Base-by-base conservation (phyloP, 30 jellyfish, hydroid and myxozoan species). In the Pseudorhiza aurosa region DNA sequence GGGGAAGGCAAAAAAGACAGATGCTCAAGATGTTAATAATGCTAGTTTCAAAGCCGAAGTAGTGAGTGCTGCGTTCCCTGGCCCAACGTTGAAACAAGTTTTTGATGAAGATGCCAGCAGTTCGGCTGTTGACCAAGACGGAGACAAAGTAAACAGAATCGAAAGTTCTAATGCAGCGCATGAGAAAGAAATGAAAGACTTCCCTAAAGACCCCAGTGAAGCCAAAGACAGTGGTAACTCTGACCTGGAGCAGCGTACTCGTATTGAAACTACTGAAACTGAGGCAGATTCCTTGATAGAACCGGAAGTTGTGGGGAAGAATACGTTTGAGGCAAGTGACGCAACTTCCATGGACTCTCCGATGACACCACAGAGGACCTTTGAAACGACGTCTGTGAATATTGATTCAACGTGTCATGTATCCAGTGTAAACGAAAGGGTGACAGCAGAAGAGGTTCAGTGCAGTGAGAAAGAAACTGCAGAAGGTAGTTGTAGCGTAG, bases 281-380 rank as follows among this genome's bases (percentile, higher is more conserved):
- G 30, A 59, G 27, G 29, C 51, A 1, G 60, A 64, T 6, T 29
- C 86, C n/a, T 9, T 12, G 5, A 4, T 57, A 24, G 45, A 33
- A 2, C 44, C 55, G 14, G 86, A 73, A 37, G 12, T 21, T 29
- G 12, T 73, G 4, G 86, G 65, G 6, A 42, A 53, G 64, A 27
- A 24, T 19, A 46, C 86, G 8, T 39, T 73, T 17, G 86, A 46
- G 25, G 86, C 86, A 0, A 73, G 86, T 25, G 86, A 73, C 55
- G 86, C 86, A 49, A 49, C 56, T 12, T 73, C 86, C 37, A 73
- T 73, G 86, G 86, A 73, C 35, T 73, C 86, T 27, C 86, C 86
- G n/a, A 26, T n/a, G 45, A 49, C 72, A 33, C 45, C 75, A 5
- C 86, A 73, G 21, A 57, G 30, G 46, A 73, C 46, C 14, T 51